phyloP scores from a whole-genome alignment of 2,888 invertebrate genomes.

The Drosophila nigricruria region DNA sequence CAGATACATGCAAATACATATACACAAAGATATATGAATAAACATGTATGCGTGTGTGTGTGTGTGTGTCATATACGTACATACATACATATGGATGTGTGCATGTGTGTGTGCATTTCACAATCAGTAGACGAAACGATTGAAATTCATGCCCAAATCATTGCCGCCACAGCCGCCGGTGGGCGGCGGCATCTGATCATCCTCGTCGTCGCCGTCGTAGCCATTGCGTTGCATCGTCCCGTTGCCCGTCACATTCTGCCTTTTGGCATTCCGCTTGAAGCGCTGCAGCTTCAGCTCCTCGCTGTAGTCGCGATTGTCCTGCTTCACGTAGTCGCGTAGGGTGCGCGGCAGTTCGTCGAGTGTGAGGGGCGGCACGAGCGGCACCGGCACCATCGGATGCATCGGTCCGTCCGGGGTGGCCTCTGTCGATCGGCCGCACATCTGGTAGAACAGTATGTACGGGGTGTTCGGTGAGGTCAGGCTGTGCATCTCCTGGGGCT shows the following conservation, averaged over 20 bases:
- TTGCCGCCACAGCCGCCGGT: slow-evolving; percentile 84
- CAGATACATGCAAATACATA: slow-evolving; percentile 5
- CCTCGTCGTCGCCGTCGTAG: slow-evolving; percentile 78
- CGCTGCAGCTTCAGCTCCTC: slow-evolving; percentile 81
- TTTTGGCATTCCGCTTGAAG: slow-evolving; percentile 65
- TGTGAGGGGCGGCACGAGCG: slow-evolving; percentile 73
- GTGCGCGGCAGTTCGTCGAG: slow-evolving; percentile 83
- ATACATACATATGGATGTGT: slow-evolving; percentile 4
- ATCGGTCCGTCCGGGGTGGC: slow-evolving; percentile 60
- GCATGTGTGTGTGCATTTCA: slow-evolving; percentile 16
- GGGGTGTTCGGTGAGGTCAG: slow-evolving; percentile 91
- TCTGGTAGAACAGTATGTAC: slow-evolving; percentile 92
- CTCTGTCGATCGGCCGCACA: slow-evolving; percentile 83
- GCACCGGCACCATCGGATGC: slow-evolving; percentile 78
- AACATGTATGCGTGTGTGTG: background rate
- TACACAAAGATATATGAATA: background rate
- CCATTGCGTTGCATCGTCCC: slow-evolving; percentile 49
- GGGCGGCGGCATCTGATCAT: slow-evolving; percentile 84
- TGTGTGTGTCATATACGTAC: background rate
- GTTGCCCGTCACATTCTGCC: slow-evolving; percentile 33
- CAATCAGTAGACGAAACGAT: slow-evolving; percentile 84
- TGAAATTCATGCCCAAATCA: slow-evolving; percentile 81
- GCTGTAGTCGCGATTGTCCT: slow-evolving; percentile 82
- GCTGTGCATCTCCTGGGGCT: slow-evolving; percentile 88
- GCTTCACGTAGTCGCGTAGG: slow-evolving; percentile 82